Evolutionary conservation across 2,797 vertebrate species (phyloP).

Genomic region (Cossypha dichroa): DNA sequence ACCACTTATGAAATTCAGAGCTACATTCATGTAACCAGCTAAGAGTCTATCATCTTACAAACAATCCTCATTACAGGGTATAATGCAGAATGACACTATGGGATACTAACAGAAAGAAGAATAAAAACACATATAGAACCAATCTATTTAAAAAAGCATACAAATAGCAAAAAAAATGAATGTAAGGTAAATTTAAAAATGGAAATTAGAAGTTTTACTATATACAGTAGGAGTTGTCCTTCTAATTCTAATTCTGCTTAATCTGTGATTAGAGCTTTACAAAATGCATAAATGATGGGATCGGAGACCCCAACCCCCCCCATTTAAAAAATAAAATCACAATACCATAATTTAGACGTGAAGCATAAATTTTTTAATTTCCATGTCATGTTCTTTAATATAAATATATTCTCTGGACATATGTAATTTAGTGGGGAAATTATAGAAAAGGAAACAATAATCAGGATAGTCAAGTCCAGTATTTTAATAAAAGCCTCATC

Average conservation of each 20-base stretch:
- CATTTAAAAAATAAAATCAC: neutral
- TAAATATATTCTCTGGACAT: neutral
- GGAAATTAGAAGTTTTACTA: neutral
- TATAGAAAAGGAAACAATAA: neutral
- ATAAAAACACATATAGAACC: neutral
- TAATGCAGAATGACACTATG: neutral
- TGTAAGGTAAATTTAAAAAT: neutral
- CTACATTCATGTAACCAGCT: neutral
- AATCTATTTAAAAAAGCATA: neutral
- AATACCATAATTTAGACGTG: neutral
- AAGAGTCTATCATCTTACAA: neutral
- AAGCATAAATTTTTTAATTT: neutral
- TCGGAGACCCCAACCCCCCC: neutral
- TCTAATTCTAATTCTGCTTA: neutral
- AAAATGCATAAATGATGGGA: neutral
- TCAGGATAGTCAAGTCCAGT: neutral
- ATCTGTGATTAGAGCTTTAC: neutral
- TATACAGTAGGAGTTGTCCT: neutral
- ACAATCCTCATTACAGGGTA: neutral
- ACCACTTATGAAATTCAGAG: neutral
- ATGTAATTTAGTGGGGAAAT: neutral
- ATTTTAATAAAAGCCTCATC: neutral
- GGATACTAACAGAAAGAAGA: neutral
- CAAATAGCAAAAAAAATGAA: too few species aligned
- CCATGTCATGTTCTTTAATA: neutral